Conservation (phyloP, 2,888 invertebrate species). For the Mythimna ferrago region DNA sequence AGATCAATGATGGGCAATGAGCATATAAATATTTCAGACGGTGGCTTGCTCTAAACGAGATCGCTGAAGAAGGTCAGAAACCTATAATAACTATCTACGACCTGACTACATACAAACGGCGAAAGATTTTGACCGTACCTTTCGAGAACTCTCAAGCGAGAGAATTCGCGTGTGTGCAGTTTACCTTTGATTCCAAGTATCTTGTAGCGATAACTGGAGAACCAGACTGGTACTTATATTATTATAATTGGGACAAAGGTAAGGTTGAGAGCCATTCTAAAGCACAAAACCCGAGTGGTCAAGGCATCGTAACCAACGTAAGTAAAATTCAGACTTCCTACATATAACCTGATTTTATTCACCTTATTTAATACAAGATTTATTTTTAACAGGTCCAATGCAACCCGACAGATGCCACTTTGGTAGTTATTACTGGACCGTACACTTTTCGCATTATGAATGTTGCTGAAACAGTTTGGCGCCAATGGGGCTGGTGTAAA, state of each 20-base stretch:
- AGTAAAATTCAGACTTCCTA: conserved; percentile 57
- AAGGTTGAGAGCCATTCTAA: conserved; percentile 94
- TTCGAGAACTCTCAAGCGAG: conserved; percentile 90
- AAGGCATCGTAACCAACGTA: conserved; percentile 91
- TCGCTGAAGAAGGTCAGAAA: conserved; percentile 91
- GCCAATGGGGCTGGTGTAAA: conserved; percentile 96
- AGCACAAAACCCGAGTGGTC: conserved; percentile 93
- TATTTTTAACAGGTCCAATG: conserved; percentile 92
- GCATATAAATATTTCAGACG: conserved; percentile 86
- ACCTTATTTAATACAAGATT: background rate
- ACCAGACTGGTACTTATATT: conserved; percentile 95
- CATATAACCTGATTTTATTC: background rate
- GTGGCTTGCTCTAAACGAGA: conserved; percentile 92
- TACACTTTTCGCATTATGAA: conserved; percentile 94
- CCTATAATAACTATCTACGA: conserved; percentile 94
- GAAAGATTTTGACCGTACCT: conserved; percentile 92
- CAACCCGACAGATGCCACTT: conserved; percentile 94
- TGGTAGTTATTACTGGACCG: conserved; percentile 92
- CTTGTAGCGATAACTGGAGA: conserved; percentile 95
- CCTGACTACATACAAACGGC: conserved; percentile 92
- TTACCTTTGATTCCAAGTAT: conserved; percentile 95
- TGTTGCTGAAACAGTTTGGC: conserved; percentile 94
- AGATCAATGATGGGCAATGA: background rate
- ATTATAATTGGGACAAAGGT: conserved; percentile 96
- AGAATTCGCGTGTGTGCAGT: conserved; percentile 93